Conservation (phyloP, 2,113 vertebrate genomes). For the Baryphthengus martii region DNA sequence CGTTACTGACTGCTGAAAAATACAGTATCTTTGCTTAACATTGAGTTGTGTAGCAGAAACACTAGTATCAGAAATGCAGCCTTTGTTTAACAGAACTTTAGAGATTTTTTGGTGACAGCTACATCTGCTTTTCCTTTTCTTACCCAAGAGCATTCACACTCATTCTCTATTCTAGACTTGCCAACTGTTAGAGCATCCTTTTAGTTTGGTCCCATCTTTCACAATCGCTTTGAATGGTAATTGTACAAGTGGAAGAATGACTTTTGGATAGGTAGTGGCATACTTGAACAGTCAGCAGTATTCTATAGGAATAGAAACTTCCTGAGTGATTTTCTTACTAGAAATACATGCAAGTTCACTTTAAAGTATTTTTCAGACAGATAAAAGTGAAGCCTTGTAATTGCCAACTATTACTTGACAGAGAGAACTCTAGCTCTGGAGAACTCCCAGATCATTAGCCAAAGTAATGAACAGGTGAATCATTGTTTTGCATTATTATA, state of each 20-base stretch:
- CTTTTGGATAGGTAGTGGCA: not conserved
- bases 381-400: not conserved
- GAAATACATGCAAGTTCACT: not conserved
- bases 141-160: not conserved
- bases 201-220: conserved; percentile 11
- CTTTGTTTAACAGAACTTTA: not conserved
- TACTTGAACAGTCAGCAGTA: not conserved
- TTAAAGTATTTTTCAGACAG: not conserved
- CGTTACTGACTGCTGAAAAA: not conserved
- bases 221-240: not conserved
- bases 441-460: not conserved
- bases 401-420: not conserved
- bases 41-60: not conserved
- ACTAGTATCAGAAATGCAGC: not conserved
- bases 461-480: not conserved
- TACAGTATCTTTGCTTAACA: not conserved
- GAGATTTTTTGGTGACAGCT: not conserved
- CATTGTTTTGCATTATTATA: conserved; percentile 2
- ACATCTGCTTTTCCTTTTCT: conserved; percentile 15
- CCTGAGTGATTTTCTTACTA: not conserved
- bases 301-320: not conserved
- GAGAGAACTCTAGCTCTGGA: not conserved
- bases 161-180: not conserved
- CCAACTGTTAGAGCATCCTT: not conserved
- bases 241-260: not conserved